Percentiles rank a stretch among this genome's conserved stretches.
These are phyloP conservation scores for Oncorhynchus nerka DNA, from an alignment of 2,113 vertebrate genomes.

Conservation along the genomic window DNA sequence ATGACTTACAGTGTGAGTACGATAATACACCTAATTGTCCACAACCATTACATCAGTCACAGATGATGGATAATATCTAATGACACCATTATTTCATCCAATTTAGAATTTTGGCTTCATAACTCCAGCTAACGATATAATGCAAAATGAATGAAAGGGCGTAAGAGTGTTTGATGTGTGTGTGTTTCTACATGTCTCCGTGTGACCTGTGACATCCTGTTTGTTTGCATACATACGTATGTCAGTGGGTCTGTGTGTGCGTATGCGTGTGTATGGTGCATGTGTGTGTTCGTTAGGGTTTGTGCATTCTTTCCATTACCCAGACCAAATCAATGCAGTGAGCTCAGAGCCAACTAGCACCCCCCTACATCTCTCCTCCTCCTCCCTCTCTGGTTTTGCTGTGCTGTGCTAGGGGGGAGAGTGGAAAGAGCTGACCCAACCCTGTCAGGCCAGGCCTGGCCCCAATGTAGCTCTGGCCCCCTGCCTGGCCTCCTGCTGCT, in stretches of 20 bases:
- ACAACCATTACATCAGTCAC: too few species aligned
- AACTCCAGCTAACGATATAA: too few species aligned
- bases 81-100: neutral
- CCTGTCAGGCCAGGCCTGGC: constrained; percentile 22
- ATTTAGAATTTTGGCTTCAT: neutral
- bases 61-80: neutral
- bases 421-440: constrained; percentile 60
- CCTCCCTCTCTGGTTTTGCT: neutral
- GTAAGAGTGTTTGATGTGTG: neutral
- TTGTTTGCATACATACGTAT: neutral
- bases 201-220: neutral
- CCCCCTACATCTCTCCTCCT: constrained; percentile 2
- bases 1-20: too few species aligned
- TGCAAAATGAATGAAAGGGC: neutral
- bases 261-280: constrained; percentile 5
- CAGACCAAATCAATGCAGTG: constrained; percentile 72
- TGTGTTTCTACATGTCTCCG: neutral
- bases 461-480: constrained; percentile 33
- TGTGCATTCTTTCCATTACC: constrained; percentile 77
- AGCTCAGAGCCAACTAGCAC: constrained; percentile 23
- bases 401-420: constrained; percentile 25
- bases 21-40: too few species aligned
- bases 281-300: constrained; percentile 49
- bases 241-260: constrained; percentile 4
- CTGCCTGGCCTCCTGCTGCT: constrained; percentile 24